Evolutionary conservation across 64 coral and sea anemone species (phyloP).

Genomic region (Astreopora myriophthalma): DNA sequence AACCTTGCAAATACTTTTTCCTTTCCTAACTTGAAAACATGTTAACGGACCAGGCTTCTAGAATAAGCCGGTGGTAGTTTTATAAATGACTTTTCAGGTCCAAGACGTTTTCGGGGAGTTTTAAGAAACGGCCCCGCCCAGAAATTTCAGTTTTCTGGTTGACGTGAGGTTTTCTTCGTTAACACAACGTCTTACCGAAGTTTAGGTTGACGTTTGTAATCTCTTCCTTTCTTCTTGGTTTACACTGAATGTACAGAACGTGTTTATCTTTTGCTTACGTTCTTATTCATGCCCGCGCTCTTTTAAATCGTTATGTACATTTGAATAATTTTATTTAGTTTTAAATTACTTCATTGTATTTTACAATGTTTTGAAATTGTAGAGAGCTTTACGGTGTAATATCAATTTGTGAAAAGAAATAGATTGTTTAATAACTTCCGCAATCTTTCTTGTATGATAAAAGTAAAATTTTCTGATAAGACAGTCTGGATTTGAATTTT

Average conservation of each 20-base stretch:
- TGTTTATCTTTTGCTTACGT: background rate
- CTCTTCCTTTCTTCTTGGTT: background rate
- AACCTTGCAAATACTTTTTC: too few species aligned
- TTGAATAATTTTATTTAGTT: background rate
- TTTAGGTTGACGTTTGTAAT: background rate
- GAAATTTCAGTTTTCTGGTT: too few species aligned
- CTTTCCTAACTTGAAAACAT: too few species aligned
- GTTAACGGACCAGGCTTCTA: too few species aligned
- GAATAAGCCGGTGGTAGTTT: too few species aligned
- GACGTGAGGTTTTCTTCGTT: too few species aligned
- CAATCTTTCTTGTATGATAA: background rate
- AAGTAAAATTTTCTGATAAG: background rate
- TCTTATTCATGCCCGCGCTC: background rate
- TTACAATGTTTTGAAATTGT: background rate
- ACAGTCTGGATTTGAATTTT: background rate
- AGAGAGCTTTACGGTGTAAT: background rate
- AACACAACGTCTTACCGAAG: background rate
- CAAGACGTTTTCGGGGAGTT: too few species aligned
- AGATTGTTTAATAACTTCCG: background rate
- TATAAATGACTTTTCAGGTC: too few species aligned
- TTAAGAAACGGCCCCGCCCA: too few species aligned
- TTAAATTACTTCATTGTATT: background rate
- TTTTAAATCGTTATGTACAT: background rate
- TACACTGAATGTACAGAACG: background rate
- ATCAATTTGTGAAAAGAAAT: background rate